Evolutionary conservation across 2,113 vertebrate species (phyloP).

Genomic region (Peromyscus leucopus): DNA sequence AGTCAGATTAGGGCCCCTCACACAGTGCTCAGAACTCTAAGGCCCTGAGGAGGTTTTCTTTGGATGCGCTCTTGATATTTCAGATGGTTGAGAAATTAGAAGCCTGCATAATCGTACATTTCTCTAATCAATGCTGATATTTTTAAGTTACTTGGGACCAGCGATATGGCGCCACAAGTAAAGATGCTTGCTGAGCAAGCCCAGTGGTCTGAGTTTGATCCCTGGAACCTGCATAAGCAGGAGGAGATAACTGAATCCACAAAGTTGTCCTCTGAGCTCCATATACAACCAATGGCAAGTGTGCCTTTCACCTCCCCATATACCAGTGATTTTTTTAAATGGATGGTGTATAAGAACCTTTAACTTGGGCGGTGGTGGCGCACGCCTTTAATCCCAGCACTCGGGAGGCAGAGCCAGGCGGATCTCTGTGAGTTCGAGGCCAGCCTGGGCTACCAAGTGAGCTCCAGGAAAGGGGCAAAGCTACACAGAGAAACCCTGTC

Average conservation of each 20-base stretch:
- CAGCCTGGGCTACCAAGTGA: no score
- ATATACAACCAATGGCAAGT: not conserved
- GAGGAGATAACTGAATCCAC: not conserved
- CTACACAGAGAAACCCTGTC: no score
- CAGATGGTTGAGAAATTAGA: not conserved
- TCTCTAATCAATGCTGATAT: conserved; percentile 9
- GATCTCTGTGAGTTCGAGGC: no score
- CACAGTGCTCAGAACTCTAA: not conserved
- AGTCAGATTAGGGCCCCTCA: not conserved
- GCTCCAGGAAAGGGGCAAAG: no score
- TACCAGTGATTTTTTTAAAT: not conserved
- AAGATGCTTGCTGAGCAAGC: not conserved
- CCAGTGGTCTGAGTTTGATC: not conserved
- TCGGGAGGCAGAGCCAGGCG: no score
- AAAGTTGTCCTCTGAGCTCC: not conserved
- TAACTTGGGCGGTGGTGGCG: not conserved
- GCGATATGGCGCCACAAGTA: no score
- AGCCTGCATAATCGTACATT: not conserved
- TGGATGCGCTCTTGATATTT: not conserved
- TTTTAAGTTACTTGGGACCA: not conserved
- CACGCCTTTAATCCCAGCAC: no score
- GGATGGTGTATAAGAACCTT: conserved; percentile 2
- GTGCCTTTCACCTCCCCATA: not conserved
- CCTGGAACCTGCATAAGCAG: not conserved
- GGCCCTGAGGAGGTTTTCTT: not conserved